Evolutionary conservation across 2,797 vertebrate genomes (phyloP), one percentile per base, ranked within the genome.

Genomic region (Pampus argenteus): DNA sequence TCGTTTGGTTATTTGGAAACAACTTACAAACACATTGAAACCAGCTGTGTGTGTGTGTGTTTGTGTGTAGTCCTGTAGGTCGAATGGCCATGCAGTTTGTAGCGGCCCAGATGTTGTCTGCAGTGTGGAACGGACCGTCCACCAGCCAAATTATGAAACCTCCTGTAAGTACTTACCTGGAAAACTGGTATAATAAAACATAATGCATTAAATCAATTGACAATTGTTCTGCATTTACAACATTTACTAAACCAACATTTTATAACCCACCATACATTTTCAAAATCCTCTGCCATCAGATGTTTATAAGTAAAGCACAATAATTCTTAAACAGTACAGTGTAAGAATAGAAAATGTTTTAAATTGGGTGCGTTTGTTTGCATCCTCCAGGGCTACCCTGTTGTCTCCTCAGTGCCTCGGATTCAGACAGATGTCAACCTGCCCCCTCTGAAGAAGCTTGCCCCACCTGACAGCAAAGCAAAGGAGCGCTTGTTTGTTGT

Each of bases 401-500:
- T 84, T 0, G 66, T 87, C 49, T 68, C 93, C 17, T 69, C 88
- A 2, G 73, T 86, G 71, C 85, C 96, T 55, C 95, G 95, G 55
- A 82, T 98, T 23, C 97, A 99, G 90, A 97, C 97, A 0, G 97
- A 98, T 57, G 95, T 95, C 67, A 87, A 69, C 61, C 93, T 99
- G 69, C 97, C 98, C 0, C 81, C 96, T 11, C 92, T 79, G 58
- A 97, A 96, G 93, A 98, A 97, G 85, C 95, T 98, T 20, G 96
- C 94, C 5, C 91, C 96, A 0, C 76, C 93, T 9, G 97, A 99
- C 81, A 96, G 95, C 80, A 85, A 92, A 17, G 81, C 95, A 29
- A 98, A 96, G 86, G 97, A 99, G 93, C 96, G 98, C 55, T 92
- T 99, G 80, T 98, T 99, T 83, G 94, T 99, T 6, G 96, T 98